These are phyloP conservation scores for Hylia prasina DNA, from an alignment of 2,113 vertebrate genomes.

Conservation along the genomic window DNA sequence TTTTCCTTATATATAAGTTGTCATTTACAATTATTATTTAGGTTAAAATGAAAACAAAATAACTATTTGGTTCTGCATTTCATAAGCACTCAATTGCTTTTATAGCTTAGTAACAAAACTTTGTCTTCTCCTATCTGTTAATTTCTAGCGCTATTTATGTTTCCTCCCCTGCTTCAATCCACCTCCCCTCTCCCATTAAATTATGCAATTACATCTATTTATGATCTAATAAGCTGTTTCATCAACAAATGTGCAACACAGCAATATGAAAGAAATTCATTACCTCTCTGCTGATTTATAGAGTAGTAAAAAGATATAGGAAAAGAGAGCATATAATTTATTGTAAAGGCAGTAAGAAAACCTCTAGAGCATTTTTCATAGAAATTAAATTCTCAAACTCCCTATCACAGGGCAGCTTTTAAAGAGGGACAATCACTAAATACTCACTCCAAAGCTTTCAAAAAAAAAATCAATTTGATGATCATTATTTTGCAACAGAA, in stretches of 20 bases:
- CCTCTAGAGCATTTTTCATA: neutral
- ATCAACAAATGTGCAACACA: neutral
- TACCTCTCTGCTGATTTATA: slow-evolving; percentile 9
- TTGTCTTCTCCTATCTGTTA: neutral
- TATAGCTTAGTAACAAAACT: neutral
- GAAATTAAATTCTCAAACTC: neutral
- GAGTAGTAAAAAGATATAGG: neutral
- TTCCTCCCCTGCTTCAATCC: neutral
- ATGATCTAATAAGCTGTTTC: slow-evolving; percentile 6
- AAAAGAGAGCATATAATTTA: neutral
- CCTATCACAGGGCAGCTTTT: neutral
- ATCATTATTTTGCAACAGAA: neutral
- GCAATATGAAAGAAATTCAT: neutral
- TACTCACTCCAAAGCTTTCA: neutral
- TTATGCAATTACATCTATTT: slow-evolving; percentile 4
- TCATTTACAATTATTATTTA: neutral
- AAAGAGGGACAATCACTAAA: neutral
- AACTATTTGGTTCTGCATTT: neutral
- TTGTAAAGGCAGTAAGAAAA: neutral
- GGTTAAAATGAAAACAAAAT: neutral
- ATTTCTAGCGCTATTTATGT: neutral
- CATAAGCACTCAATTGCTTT: neutral
- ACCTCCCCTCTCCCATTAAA: neutral
- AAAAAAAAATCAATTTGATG: neutral
- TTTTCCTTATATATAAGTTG: neutral